These are phyloP conservation scores for Nephrotoma appendiculata DNA, from an alignment of 2,888 invertebrate species.

Conservation along the genomic window DNA sequence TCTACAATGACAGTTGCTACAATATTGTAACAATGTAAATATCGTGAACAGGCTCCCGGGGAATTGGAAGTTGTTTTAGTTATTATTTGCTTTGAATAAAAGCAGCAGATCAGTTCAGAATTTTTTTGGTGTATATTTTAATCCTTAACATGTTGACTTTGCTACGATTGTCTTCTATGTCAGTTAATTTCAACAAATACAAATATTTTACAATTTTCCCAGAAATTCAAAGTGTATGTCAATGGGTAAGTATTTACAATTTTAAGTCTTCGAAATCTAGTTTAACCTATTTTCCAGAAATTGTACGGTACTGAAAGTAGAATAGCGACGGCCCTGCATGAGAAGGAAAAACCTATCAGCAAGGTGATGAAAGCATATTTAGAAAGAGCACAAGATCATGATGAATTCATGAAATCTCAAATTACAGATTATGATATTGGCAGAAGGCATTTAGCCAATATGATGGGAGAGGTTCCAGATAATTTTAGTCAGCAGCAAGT, in stretches of 20 bases:
- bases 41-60: no score
- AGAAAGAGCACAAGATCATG: slow-evolving; percentile 64
- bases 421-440: slow-evolving; percentile 76
- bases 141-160: no score
- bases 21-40: no score
- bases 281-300: not conserved
- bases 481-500: slow-evolving; percentile 77
- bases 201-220: not conserved
- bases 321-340: not conserved
- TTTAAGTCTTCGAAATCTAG: not conserved
- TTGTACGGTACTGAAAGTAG: not conserved
- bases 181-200: not conserved
- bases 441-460: slow-evolving; percentile 90
- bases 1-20: no score
- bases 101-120: no score
- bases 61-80: not conserved
- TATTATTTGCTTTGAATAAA: no score
- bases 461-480: slow-evolving; percentile 93
- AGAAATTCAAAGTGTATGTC: not conserved
- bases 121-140: no score
- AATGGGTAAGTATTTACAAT: not conserved
- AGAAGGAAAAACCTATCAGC: slow-evolving; percentile 48
- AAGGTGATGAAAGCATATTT: slow-evolving; percentile 85
- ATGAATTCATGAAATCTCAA: slow-evolving; percentile 70
- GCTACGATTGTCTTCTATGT: not conserved